A percentile compares a stretch with the other conserved stretches of the same genome.
phyloP scores from a whole-genome alignment of 2,888 invertebrate species.

The Nysson spinosus region DNA sequence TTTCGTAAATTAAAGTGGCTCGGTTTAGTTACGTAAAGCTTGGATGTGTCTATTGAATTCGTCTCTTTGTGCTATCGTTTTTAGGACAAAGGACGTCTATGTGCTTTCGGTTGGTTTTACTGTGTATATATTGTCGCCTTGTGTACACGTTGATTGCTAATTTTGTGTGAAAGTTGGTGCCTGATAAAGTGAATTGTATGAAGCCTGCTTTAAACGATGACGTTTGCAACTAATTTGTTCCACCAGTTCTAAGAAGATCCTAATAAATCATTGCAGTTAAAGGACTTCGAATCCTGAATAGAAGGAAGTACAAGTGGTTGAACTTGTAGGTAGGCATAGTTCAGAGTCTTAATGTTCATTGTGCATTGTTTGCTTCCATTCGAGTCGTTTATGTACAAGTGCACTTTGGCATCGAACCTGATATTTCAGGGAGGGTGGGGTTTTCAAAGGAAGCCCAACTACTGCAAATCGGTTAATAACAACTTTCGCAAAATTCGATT shows the following conservation, averaged over 20 bases:
- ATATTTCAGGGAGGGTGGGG: slow-evolving; percentile 50
- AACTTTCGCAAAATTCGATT: slow-evolving; percentile 66
- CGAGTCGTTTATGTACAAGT: slow-evolving; percentile 34
- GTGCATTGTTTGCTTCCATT: slow-evolving; percentile 62
- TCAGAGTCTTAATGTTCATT: slow-evolving; percentile 44
- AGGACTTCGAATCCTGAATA: slow-evolving; percentile 22
- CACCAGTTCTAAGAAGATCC: not conserved
- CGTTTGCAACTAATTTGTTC: not conserved
- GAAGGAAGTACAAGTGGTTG: slow-evolving; percentile 19
- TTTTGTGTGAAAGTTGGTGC: not conserved
- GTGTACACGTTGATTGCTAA: not conserved
- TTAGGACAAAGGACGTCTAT: slow-evolving; percentile 34
- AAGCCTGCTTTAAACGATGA: no score
- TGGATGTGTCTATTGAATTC: slow-evolving; percentile 22
- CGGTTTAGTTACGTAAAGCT: slow-evolving; percentile 26
- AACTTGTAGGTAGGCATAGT: slow-evolving; percentile 53
- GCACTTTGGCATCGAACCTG: slow-evolving; percentile 23
- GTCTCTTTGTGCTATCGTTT: slow-evolving; percentile 24
- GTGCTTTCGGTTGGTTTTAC: slow-evolving; percentile 37
- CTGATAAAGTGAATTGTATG: no score
- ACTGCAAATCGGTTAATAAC: slow-evolving; percentile 58
- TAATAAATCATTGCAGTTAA: slow-evolving; percentile 18
- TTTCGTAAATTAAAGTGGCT: slow-evolving; percentile 58
- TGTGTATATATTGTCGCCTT: not conserved
- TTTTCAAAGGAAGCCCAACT: slow-evolving; percentile 53